Conservation (phyloP, 2,888 invertebrate species). For the Diploptera punctata region DNA sequence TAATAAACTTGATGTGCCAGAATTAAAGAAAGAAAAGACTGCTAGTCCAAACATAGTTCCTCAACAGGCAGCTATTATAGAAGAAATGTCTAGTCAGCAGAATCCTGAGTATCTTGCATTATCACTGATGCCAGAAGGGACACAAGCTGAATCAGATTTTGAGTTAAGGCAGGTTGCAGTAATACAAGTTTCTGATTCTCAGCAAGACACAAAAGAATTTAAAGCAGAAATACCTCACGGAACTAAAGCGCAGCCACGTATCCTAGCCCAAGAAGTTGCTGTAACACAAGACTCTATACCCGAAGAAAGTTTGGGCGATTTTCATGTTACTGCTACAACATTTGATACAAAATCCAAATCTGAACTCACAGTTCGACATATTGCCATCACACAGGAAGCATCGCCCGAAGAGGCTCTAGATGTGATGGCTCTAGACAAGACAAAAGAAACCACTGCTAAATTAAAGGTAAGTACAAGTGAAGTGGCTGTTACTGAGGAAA, state of each 20-base stretch:
- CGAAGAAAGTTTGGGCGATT: slow-evolving; percentile 29
- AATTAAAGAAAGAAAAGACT: slow-evolving; percentile 20
- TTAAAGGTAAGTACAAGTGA: slow-evolving; percentile 31
- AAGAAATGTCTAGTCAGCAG: slow-evolving; percentile 15
- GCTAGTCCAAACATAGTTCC: slow-evolving; percentile 28
- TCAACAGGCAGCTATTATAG: slow-evolving; percentile 27
- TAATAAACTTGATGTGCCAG: slow-evolving; percentile 20
- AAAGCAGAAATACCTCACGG: slow-evolving; percentile 1
- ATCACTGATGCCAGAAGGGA: background rate
- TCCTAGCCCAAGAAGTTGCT: slow-evolving; percentile 27
- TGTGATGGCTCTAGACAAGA: background rate
- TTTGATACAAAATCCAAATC: slow-evolving; percentile 24
- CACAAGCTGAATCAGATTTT: slow-evolving; percentile 28
- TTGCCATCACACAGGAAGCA: slow-evolving; percentile 29
- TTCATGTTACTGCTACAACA: slow-evolving; percentile 9
- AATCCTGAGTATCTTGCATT: background rate
- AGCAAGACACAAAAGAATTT: background rate
- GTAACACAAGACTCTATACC: slow-evolving; percentile 24
- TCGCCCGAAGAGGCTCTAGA: slow-evolving; percentile 1
- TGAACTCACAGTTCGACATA: slow-evolving; percentile 19
- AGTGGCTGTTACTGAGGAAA: slow-evolving; percentile 37
- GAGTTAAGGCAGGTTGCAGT: slow-evolving; percentile 17
- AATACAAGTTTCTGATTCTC: slow-evolving; percentile 32
- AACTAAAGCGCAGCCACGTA: slow-evolving; percentile 25
- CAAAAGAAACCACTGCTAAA: slow-evolving; percentile 28